Evolutionary conservation across 1,140 invertebrate species (phyloP).

Genomic region (Drosophila bocki): DNA sequence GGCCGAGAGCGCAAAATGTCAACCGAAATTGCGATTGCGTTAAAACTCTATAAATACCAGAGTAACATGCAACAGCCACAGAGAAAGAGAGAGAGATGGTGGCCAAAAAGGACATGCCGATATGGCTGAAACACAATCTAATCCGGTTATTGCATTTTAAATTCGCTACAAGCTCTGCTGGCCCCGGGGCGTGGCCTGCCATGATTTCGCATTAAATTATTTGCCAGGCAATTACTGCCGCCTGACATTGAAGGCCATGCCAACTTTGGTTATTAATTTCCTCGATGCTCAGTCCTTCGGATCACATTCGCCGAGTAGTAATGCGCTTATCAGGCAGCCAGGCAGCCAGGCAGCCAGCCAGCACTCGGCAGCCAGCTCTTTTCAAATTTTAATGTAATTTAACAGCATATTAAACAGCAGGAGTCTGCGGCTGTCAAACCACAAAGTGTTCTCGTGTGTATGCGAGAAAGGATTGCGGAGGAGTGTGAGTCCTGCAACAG

Average conservation of each 20-base stretch:
- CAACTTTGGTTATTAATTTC: constrained; percentile 8
- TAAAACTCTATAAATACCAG: constrained; percentile 84
- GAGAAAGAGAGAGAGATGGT: neutral
- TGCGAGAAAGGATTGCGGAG: constrained; percentile 2
- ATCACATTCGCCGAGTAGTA: constrained; percentile 16
- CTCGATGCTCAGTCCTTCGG: neutral
- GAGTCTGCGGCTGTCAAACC: constrained; percentile 53
- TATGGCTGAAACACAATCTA: constrained; percentile 79
- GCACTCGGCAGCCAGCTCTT: constrained; percentile 55
- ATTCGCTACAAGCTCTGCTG: constrained; percentile 63
- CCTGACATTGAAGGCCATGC: constrained; percentile 37
- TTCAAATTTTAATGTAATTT: constrained; percentile 80
- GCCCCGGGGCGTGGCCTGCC: constrained; percentile 29
- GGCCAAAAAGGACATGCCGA: constrained; percentile 64
- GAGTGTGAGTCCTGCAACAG: constrained; percentile 61
- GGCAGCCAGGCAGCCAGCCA: constrained; percentile 42
- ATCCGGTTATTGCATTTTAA: constrained; percentile 84
- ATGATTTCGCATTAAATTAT: constrained; percentile 54
- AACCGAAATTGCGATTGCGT: constrained; percentile 82
- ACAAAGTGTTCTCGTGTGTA: constrained; percentile 13
- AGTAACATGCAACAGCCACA: constrained; percentile 72
- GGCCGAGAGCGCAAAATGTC: constrained; percentile 75
- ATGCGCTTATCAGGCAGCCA: constrained; percentile 71
- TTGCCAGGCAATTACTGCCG: constrained; percentile 51
- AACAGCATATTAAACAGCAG: constrained; percentile 80